Evolutionary conservation across 1,140 invertebrate species (phyloP).

Genomic region (Microvelia longipes): DNA sequence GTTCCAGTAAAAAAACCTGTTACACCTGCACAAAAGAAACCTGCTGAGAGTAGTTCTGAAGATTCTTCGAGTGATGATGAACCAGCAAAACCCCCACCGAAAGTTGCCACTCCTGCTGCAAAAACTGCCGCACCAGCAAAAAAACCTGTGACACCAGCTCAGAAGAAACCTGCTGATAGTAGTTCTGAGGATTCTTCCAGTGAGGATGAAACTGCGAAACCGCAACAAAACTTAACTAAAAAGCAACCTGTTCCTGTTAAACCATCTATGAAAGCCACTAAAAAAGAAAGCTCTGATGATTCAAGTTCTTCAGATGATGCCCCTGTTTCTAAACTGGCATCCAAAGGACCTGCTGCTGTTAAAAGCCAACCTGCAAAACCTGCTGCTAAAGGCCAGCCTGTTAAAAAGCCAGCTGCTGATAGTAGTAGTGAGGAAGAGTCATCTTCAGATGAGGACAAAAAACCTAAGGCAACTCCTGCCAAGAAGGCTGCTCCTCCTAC

Average conservation of each 20-base stretch:
- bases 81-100: not conserved
- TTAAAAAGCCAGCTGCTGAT: not conserved
- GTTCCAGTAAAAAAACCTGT: not conserved
- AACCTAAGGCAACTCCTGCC: not conserved
- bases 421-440: constrained; percentile 10
- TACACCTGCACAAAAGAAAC: no score
- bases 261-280: not conserved
- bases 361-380: constrained; percentile 12
- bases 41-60: not conserved
- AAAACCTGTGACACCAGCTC: not conserved
- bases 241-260: not conserved
- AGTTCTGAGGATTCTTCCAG: not conserved
- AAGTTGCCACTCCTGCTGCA: not conserved
- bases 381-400: not conserved
- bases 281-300: not conserved
- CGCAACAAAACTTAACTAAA: no score
- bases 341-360: constrained; percentile 3
- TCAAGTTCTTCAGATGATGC: constrained; percentile 4
- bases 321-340: not conserved
- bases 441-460: constrained; percentile 26
- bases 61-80: not conserved
- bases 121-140: not conserved
- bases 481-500: not conserved
- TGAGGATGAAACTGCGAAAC: not conserved
- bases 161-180: not conserved